Evolutionary conservation across 2,113 vertebrate species (phyloP).

Genomic region (Syngnathus scovelli): DNA sequence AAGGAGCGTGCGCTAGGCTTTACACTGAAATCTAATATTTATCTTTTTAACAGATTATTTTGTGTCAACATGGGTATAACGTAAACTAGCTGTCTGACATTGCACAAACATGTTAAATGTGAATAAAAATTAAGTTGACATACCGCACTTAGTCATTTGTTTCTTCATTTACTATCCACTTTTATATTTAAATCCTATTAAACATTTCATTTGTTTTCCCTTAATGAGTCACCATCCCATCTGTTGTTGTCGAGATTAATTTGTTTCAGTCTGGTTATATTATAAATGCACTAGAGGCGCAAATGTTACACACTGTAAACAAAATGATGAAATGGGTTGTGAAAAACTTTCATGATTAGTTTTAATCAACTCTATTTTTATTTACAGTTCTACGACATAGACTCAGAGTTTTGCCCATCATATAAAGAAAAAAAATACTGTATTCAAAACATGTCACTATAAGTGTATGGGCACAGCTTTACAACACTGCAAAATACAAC

Average conservation of each 20-base stretch:
- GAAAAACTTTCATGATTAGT: neutral
- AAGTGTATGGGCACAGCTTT: neutral
- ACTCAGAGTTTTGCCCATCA: neutral
- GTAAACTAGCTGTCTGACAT: slow-evolving; percentile 38
- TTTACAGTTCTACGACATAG: neutral
- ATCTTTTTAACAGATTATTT: slow-evolving; percentile 59
- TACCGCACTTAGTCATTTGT: neutral
- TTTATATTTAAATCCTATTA: neutral
- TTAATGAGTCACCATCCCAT: neutral
- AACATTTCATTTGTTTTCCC: neutral
- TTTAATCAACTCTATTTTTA: neutral
- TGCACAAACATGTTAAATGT: slow-evolving; percentile 51
- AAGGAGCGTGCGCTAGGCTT: slow-evolving; percentile 38
- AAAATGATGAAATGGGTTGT: neutral
- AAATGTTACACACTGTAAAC: neutral
- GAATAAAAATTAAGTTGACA: slow-evolving; percentile 46
- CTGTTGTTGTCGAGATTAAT: slow-evolving; percentile 1
- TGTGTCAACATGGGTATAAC: slow-evolving; percentile 49
- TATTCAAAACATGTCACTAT: neutral
- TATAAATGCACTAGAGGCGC: neutral
- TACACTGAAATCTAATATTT: slow-evolving; percentile 50
- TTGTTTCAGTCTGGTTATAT: neutral
- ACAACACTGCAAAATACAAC: neutral
- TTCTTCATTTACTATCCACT: slow-evolving; percentile 4
- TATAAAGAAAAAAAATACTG: neutral